Conservation (phyloP, 2,797 vertebrate species). For the Rhabdomys pumilio region DNA sequence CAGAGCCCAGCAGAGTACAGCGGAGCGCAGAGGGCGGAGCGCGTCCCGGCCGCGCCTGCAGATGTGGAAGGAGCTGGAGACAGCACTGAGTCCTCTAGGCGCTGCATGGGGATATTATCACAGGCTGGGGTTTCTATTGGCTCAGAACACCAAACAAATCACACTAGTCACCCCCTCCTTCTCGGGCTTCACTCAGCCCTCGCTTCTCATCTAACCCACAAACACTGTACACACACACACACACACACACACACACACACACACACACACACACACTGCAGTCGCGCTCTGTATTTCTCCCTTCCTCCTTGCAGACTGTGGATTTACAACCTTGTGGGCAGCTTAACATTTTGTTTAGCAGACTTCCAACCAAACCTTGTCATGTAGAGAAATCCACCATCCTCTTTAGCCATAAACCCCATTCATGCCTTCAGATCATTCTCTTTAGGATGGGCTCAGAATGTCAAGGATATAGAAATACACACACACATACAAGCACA, state of each 20-base stretch:
- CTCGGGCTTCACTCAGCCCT: slow-evolving; percentile 70
- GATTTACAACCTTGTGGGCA: slow-evolving; percentile 76
- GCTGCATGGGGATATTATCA: slow-evolving; percentile 89
- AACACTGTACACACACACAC: background rate
- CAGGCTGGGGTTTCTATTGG: slow-evolving; percentile 88
- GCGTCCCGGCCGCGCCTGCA: slow-evolving; percentile 53
- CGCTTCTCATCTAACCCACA: slow-evolving; percentile 74
- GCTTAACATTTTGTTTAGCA: background rate
- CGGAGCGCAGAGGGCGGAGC: slow-evolving; percentile 16
- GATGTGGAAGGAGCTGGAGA: slow-evolving; percentile 70
- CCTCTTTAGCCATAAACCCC: slow-evolving; percentile 37
- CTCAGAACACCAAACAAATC: slow-evolving; percentile 89
- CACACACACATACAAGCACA: background rate
- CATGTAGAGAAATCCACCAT: slow-evolving; percentile 70
- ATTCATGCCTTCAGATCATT: slow-evolving; percentile 67
- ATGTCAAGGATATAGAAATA: slow-evolving; percentile 64
- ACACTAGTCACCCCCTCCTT: slow-evolving; percentile 87
- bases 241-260: slow-evolving; percentile 66
- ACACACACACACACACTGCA: slow-evolving; percentile 31
- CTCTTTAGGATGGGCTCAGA: slow-evolving; percentile 60
- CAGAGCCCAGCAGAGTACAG: background rate
- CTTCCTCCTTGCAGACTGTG: slow-evolving; percentile 75
- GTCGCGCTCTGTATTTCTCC: slow-evolving; percentile 51
- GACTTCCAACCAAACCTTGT: slow-evolving; percentile 75
- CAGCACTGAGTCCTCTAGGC: slow-evolving; percentile 87